A percentile compares a stretch with the other conserved stretches of the same genome.
These are phyloP conservation scores for Podabrus alpinus DNA, from an alignment of 2,888 invertebrate species.

Conservation along the genomic window DNA sequence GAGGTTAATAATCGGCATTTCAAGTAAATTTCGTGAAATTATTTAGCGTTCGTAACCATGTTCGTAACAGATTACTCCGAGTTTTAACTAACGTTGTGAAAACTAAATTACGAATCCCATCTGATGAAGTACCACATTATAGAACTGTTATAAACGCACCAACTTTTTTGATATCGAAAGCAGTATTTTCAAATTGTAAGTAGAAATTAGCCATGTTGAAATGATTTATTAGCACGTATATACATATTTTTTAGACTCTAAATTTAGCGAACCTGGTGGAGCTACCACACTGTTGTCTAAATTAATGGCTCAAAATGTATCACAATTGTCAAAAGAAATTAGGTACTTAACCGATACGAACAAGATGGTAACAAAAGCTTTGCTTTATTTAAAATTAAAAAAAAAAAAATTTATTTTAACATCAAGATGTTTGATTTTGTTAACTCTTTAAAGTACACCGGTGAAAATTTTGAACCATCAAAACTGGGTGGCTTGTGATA, in stretches of 20 bases:
- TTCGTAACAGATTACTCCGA: constrained; percentile 23
- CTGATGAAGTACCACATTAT: constrained; percentile 8
- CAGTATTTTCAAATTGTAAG: constrained; percentile 35
- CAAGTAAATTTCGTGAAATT: constrained; percentile 5
- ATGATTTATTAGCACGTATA: not conserved
- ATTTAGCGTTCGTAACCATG: constrained; percentile 32
- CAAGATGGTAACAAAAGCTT: constrained; percentile 30
- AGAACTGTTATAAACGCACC: constrained; percentile 25
- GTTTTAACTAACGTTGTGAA: constrained; percentile 30
- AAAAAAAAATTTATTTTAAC: no score
- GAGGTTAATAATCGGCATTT: not conserved
- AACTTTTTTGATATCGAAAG: constrained; percentile 16
- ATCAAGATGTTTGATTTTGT: not conserved
- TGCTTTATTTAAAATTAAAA: not conserved
- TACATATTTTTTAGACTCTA: constrained; percentile 25
- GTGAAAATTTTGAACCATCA: no score
- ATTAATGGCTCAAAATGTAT: constrained; percentile 32
- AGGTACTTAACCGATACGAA: constrained; percentile 15
- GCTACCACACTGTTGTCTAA: constrained; percentile 26
- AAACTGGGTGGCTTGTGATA: no score
- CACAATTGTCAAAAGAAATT: constrained; percentile 26
- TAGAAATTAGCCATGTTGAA: constrained; percentile 3
- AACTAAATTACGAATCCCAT: constrained; percentile 4
- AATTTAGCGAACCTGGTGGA: constrained; percentile 21
- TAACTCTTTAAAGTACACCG: no score